Percentiles rank a stretch among this genome's conserved stretches.
These are phyloP conservation scores for Cheilosia variabilis DNA, from an alignment of 2,888 invertebrate genomes.

Conservation along the genomic window DNA sequence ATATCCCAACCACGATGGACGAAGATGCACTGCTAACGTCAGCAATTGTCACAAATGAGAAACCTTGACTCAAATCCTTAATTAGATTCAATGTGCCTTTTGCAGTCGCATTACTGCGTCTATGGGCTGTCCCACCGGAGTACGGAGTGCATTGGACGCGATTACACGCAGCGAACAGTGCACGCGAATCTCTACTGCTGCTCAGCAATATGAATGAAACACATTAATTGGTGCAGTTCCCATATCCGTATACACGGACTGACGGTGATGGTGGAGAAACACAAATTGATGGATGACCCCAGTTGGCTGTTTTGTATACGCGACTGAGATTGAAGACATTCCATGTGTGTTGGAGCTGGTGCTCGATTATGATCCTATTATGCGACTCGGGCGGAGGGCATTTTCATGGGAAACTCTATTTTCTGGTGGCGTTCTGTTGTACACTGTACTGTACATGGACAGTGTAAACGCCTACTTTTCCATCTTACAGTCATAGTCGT, in stretches of 20 bases:
- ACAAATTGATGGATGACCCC: slow-evolving; percentile 75
- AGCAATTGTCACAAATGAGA: slow-evolving; percentile 50
- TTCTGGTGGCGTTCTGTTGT: slow-evolving; percentile 69
- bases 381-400: slow-evolving; percentile 10
- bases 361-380: slow-evolving; percentile 66
- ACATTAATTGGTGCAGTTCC: slow-evolving; percentile 74
- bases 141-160: neutral
- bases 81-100: slow-evolving; percentile 68
- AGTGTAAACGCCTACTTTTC: slow-evolving; percentile 62
- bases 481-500: slow-evolving; percentile 2
- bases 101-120: slow-evolving; percentile 28
- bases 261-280: slow-evolving; percentile 32
- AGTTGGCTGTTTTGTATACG: slow-evolving; percentile 41
- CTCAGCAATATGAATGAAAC: slow-evolving; percentile 57
- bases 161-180: slow-evolving; percentile 23
- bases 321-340: slow-evolving; percentile 48
- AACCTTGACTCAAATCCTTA: slow-evolving; percentile 76
- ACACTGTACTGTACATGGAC: slow-evolving; percentile 47
- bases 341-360: slow-evolving; percentile 50
- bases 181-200: slow-evolving; percentile 38
- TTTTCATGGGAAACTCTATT: slow-evolving; percentile 71
- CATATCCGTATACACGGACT: slow-evolving; percentile 54
- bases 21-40: slow-evolving; percentile 52
- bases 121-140: slow-evolving; percentile 38
- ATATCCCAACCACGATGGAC: slow-evolving; percentile 55